Conservation (phyloP, 2,797 vertebrate species). For the Zalophus californianus region DNA sequence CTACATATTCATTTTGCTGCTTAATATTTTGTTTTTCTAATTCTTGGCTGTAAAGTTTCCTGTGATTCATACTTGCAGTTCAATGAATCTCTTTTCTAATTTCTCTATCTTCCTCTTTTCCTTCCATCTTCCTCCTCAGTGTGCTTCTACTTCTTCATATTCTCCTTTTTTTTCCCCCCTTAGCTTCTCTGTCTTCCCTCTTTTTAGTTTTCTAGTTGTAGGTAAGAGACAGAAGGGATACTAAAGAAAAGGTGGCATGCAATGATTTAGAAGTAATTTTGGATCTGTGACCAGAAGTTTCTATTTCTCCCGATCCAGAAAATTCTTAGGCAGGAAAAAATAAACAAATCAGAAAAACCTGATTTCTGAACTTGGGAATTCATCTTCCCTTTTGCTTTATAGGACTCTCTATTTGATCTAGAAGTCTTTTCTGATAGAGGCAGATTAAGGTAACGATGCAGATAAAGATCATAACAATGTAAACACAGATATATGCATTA, state of each 20-base stretch:
- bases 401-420: neutral
- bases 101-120: neutral
- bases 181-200: neutral
- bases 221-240: neutral
- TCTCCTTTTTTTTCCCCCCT: neutral
- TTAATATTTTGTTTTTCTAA: neutral
- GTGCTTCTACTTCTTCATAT: neutral
- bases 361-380: neutral
- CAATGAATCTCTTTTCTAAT: neutral
- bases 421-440: neutral
- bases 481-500: neutral
- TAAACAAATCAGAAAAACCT: neutral
- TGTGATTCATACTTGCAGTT: neutral
- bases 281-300: neutral
- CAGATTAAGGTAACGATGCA: neutral
- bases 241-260: neutral
- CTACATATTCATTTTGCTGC: neutral
- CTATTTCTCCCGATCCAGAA: neutral
- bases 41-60: neutral
- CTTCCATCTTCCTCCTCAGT: neutral
- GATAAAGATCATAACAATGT: neutral
- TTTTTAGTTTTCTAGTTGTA: neutral
- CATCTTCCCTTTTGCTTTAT: neutral
- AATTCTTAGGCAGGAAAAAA: neutral
- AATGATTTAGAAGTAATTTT: conserved; percentile 28